Base-by-base conservation (phyloP, 2,113 vertebrate genomes). In the Triplophysa dalaica region DNA sequence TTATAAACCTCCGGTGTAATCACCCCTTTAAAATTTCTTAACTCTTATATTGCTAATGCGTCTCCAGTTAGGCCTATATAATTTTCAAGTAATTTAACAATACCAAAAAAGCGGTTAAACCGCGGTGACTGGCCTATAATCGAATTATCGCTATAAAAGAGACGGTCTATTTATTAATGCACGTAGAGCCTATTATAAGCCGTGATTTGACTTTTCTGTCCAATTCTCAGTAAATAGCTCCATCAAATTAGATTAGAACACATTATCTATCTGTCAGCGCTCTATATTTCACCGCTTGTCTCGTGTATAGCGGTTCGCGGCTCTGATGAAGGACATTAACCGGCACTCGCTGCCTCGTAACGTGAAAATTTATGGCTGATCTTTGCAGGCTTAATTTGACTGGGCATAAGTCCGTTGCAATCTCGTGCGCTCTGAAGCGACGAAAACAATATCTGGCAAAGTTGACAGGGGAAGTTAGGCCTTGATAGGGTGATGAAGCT, bases 381-480 rank as follows among this genome's bases (percentile, higher is more conserved):
- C 70, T 65, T 70, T 50, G 21, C 21, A 50, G 43, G 22, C 12
- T 65, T 78, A 75, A 80, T 82, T 82, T 68, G 8, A 82, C 83
- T 73, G 22, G 68, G 58, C 70, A 70, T 38, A 77, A 79, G 61
- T 82, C 72, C 81, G 76, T 77, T 64, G 62, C 76, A 79, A 77
- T 87, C 78, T 87, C 82, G 67, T 84, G 78, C 64, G 79, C 60
- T 81, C 43, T 68, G 83, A 85, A 88, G 84, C 83, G 82, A 75
- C 22, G 80, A 79, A 84, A 87, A 87, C 80, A 82, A 86, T 82
- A 26, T 2, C 58, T 73, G 56, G 74, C 80, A 66, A 74, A 87
- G 86, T 84, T 87, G 86, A 88, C 86, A 83, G 69, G 21, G 72
- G 82, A 75, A 82, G 79, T 89, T 81, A 86, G 61, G 81, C 81